These are phyloP conservation scores for Leptura quadrifasciata DNA, from an alignment of 2,888 invertebrate genomes.

Conservation along the genomic window DNA sequence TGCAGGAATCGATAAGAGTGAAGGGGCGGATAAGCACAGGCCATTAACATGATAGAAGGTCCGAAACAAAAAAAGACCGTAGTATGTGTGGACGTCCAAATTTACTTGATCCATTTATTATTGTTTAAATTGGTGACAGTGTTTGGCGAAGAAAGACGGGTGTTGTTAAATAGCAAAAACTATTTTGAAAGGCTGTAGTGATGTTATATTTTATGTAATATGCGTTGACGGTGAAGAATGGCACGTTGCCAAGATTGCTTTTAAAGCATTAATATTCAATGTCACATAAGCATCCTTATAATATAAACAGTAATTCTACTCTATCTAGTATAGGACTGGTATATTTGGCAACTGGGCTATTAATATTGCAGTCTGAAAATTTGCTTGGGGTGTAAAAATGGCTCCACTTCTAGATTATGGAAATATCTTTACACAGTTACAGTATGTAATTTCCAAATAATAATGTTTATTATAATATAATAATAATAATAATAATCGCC, in stretches of 20 bases:
- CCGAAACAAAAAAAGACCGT: slow-evolving; percentile 2
- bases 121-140: slow-evolving; percentile 4
- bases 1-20: slow-evolving; percentile 26
- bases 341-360: background rate
- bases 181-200: background rate
- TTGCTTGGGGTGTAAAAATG: no score
- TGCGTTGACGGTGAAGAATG: background rate
- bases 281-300: background rate
- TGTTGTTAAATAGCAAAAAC: background rate
- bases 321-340: background rate
- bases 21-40: slow-evolving; percentile 25
- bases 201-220: background rate
- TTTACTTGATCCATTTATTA: slow-evolving; percentile 8
- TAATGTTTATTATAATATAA: no score
- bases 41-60: slow-evolving; percentile 12
- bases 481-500: no score
- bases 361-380: background rate
- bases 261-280: background rate
- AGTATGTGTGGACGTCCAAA: background rate
- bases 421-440: no score
- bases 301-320: background rate
- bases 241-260: background rate
- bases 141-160: background rate
- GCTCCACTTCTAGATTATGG: no score
- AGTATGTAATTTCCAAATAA: no score